Conservation (phyloP, 2,797 vertebrate genomes). For the Epinephelus malabaricus region DNA sequence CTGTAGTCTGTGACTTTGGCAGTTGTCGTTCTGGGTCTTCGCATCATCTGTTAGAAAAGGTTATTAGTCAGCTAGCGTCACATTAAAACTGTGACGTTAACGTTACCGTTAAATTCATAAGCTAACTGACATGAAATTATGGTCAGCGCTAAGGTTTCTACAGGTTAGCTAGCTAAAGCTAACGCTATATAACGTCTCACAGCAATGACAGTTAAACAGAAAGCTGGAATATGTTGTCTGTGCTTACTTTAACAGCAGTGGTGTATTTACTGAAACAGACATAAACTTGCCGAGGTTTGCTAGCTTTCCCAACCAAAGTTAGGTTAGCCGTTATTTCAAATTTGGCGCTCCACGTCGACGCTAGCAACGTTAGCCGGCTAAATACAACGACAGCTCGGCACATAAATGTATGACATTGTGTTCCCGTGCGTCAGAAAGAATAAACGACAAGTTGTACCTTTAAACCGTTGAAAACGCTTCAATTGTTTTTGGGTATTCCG, state of each 20-base stretch:
- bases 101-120: too few species aligned
- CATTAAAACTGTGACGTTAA: background rate
- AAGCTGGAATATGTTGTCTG: fast-evolving
- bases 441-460: background rate
- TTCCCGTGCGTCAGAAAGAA: fast-evolving
- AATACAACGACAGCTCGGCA: fast-evolving
- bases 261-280: background rate
- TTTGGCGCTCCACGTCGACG: slow-evolving; percentile 62
- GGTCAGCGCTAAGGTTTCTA: background rate
- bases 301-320: background rate
- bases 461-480: background rate
- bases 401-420: too few species aligned
- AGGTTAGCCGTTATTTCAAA: slow-evolving; percentile 59
- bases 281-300: background rate
- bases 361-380: background rate
- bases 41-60: slow-evolving; percentile 67
- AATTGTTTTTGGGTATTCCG: background rate
- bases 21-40: slow-evolving; percentile 55
- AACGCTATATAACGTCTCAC: background rate
- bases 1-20: slow-evolving; percentile 49
- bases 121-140: background rate
- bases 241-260: background rate
- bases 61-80: background rate
- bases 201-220: background rate
- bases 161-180: background rate